Evolutionary conservation across 2,797 vertebrate species (phyloP).

Genomic region (Crocidura indochinensis): DNA sequence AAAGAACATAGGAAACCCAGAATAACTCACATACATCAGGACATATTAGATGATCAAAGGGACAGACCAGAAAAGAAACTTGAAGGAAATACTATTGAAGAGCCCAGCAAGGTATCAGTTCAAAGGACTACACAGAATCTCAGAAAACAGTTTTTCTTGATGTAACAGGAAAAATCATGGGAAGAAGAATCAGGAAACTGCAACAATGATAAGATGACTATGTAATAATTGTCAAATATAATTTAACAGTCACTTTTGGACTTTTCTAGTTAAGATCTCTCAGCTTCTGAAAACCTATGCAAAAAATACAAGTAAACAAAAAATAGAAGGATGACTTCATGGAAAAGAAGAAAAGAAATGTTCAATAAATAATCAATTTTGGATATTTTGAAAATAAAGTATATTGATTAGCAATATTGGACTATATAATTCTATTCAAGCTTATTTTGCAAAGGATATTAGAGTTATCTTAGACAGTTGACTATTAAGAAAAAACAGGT

Average conservation of each 20-base stretch:
- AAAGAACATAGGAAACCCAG: not conserved
- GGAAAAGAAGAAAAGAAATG: not conserved
- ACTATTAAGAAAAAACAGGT: not conserved
- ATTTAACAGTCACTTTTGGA: not conserved
- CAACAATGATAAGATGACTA: not conserved
- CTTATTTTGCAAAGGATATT: slow-evolving; percentile 10
- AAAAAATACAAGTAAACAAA: not conserved
- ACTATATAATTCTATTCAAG: slow-evolving; percentile 13
- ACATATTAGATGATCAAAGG: not conserved
- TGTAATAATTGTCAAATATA: not conserved
- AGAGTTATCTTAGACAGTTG: not conserved
- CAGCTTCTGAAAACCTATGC: not conserved
- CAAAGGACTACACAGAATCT: not conserved
- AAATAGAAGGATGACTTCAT: not conserved
- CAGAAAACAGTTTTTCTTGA: not conserved
- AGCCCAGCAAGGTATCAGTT: not conserved
- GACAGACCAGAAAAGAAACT: not conserved
- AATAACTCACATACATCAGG: slow-evolving; percentile 21
- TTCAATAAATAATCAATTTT: not conserved
- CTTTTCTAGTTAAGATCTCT: not conserved
- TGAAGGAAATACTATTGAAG: not conserved
- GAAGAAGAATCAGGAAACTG: not conserved
- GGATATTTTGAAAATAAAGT: slow-evolving; percentile 8
- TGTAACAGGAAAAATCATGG: not conserved
- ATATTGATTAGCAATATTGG: not conserved